Percentiles rank a stretch among this genome's conserved stretches.
These are phyloP conservation scores for Acutogordius australiensis DNA, from an alignment of 2,888 invertebrate genomes.

Conservation along the genomic window DNA sequence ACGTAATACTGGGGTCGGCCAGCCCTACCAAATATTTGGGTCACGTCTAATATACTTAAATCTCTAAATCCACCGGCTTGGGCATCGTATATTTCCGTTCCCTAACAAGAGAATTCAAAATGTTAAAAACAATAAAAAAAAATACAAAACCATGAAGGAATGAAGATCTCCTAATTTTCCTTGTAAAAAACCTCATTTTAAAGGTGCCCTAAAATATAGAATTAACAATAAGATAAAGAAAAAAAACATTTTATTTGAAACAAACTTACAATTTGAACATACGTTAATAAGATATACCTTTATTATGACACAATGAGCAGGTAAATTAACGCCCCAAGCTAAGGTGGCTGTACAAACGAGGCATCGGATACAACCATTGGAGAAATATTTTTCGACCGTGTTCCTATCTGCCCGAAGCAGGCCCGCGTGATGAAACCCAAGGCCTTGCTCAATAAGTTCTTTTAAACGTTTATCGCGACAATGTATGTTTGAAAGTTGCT, in stretches of 20 bases:
- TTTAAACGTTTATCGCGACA: slow-evolving; percentile 26
- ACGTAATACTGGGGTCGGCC: slow-evolving; percentile 86
- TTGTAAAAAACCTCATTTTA: too few species aligned
- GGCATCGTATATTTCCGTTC: slow-evolving; percentile 86
- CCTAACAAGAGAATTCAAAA: too few species aligned
- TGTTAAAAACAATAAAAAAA: too few species aligned
- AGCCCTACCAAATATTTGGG: slow-evolving; percentile 91
- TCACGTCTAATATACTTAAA: slow-evolving; percentile 73
- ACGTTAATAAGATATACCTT: too few species aligned
- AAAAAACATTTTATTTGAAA: too few species aligned
- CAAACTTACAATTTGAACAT: too few species aligned
- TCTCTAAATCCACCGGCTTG: slow-evolving; percentile 73
- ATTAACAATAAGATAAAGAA: too few species aligned
- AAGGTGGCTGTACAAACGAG: slow-evolving; percentile 83
- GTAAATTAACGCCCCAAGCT: slow-evolving; percentile 97
- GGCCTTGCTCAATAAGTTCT: slow-evolving; percentile 52
- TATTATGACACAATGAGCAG: slow-evolving; percentile 85
- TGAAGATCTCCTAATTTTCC: too few species aligned
- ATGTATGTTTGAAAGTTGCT: neutral
- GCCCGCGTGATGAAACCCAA: slow-evolving; percentile 86
- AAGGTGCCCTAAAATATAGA: too few species aligned
- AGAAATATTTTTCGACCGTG: slow-evolving; percentile 60
- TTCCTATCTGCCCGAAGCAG: slow-evolving; percentile 57
- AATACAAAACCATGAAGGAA: too few species aligned
- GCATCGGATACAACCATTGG: slow-evolving; percentile 45